Conservation (phyloP, 35 echinoderm and acorn worm genomes). For the Apostichopus japonicus region DNA sequence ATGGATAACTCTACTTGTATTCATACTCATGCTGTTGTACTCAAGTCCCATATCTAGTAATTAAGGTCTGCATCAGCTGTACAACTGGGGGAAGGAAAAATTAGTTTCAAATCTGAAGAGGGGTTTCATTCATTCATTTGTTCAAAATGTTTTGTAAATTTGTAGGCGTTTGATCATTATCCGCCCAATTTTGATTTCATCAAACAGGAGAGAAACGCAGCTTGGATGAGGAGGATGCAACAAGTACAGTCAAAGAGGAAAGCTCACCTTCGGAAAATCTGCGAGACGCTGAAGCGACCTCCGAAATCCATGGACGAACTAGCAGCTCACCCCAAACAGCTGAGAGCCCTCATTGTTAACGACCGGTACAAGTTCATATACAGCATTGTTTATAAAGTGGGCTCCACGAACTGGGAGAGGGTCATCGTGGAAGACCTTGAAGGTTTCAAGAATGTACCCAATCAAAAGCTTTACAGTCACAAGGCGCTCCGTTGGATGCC, state of each 20-base stretch:
- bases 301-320: slow-evolving; percentile 43
- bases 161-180: too few relatives aligned
- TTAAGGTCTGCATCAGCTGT: too few relatives aligned
- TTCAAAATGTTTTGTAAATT: too few relatives aligned
- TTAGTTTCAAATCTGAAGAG: too few relatives aligned
- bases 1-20: too few relatives aligned
- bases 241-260: slow-evolving; percentile 12
- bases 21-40: too few relatives aligned
- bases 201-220: slow-evolving; percentile 36
- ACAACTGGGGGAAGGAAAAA: too few relatives aligned
- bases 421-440: slow-evolving; percentile 84
- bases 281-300: neutral
- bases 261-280: slow-evolving; percentile 19
- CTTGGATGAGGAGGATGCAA: slow-evolving; percentile 32
- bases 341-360: slow-evolving; percentile 86
- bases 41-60: too few relatives aligned
- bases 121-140: too few relatives aligned
- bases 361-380: slow-evolving; percentile 84
- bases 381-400: slow-evolving; percentile 94
- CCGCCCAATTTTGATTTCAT: neutral
- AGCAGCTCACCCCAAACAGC: slow-evolving; percentile 45
- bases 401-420: slow-evolving; percentile 91
- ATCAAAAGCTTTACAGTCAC: slow-evolving; percentile 86
- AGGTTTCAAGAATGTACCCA: slow-evolving; percentile 81
- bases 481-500: slow-evolving; percentile 81